A percentile compares a stretch with the other conserved stretches of the same genome.
Conservation (phyloP, 2,113 vertebrate genomes). For the Globicephala melas region DNA sequence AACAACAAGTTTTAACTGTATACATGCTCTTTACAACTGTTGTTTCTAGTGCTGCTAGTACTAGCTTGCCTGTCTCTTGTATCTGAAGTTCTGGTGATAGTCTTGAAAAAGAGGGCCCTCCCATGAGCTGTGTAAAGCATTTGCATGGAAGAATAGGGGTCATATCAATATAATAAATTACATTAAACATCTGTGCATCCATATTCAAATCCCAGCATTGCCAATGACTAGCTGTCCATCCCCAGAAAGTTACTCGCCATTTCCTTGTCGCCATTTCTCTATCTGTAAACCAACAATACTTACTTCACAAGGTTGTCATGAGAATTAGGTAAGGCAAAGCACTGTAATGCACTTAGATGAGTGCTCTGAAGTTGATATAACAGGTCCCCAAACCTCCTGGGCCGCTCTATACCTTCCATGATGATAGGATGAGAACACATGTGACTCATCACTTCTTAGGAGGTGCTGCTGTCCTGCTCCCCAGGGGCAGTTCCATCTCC, state of each 20-base stretch:
- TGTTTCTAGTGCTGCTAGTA: neutral
- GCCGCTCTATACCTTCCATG: neutral
- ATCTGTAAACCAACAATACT: neutral
- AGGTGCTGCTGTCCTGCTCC: neutral
- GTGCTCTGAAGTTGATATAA: neutral
- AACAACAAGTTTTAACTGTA: neutral
- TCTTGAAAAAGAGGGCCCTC: neutral
- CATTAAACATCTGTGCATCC: neutral
- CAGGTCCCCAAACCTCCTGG: neutral
- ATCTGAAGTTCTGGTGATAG: neutral
- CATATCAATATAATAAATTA: neutral
- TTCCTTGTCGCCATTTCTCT: neutral
- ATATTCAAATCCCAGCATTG: neutral
- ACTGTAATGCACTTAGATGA: neutral
- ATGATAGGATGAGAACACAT: neutral
- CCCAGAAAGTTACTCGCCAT: neutral
- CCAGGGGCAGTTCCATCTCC: accelerated
- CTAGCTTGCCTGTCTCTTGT: neutral
- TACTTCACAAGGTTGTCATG: neutral
- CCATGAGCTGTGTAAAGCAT: neutral
- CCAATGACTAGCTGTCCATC: neutral
- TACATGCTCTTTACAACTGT: neutral
- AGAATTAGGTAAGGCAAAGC: neutral
- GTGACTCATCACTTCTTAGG: neutral
- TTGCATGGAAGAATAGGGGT: neutral